Evolutionary conservation across 2,888 invertebrate species (phyloP), one percentile per base, ranked within the genome.

Genomic region (Holacanthella duospinosa): DNA sequence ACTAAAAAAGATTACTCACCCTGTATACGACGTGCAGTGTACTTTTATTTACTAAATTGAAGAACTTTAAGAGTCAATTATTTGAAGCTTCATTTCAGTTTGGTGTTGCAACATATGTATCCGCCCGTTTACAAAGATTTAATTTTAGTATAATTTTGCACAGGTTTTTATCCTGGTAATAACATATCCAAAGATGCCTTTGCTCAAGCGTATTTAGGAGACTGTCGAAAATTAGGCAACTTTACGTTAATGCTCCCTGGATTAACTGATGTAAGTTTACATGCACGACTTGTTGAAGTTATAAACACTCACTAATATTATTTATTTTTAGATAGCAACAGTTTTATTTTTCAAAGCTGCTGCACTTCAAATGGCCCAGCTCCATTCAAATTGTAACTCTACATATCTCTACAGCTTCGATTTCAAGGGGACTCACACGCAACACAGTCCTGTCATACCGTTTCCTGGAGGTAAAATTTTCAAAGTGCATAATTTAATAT

Each of bases 231-330:
- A 19, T 58, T 59, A 19, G 64, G 64, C 25, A 64, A 66, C 28
- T 66, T 66, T 26, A 64, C 64, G n/a, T 29, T 55, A n/a, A 66
- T 66, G 66, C 53, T 60, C 26, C 64, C 66, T 1, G 64, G 64
- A 9, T 48, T 64, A n/a, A 62, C 58, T 54, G 64, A 64, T 43
- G 64, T 64, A 26, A 43, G 43, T 12, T 55, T 12, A 16, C 16
- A 55, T 25, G n/a, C n/a, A n/a, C n/a, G n/a, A n/a, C n/a, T 12
- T 6, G 55, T 26, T 28, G n/a, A 48, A 48, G 21, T 4, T 9
- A n/a, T n/a, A 21, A 21, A 16, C 16, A 48, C 4, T 9, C 12
- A n/a, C 16, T n/a, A 59, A 16, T 29, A 27, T 48, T 27, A 2
- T 2, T 43, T 24, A 29, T 64, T 54, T 62, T 3, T 44, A 65